Evolutionary conservation across 37 sponge, comb jelly and placozoan species (phyloP).

Genomic region (Ianthella basta): DNA sequence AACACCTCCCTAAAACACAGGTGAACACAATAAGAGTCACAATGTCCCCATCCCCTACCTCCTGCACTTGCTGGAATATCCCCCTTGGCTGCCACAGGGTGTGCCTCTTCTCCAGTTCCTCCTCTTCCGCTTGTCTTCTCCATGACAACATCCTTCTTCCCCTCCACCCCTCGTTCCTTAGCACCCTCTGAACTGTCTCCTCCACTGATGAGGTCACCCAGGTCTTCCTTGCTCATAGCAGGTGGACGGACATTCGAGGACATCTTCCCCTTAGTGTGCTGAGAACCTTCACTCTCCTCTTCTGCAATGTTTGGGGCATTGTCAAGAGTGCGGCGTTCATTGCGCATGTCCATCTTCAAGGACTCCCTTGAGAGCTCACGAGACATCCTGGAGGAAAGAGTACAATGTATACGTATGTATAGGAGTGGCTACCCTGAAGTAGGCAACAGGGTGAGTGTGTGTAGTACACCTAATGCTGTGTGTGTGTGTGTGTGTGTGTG

Average conservation of each 20-base stretch:
- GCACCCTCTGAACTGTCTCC: too few species aligned
- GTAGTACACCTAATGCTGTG: too few species aligned
- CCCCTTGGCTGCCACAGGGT: background rate
- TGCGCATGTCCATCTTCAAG: constrained; percentile 20
- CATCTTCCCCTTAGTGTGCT: too few species aligned
- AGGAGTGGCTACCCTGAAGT: background rate
- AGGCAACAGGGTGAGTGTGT: too few species aligned
- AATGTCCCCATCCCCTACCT: too few species aligned
- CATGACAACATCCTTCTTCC: background rate
- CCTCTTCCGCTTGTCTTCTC: background rate
- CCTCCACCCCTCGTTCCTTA: too few species aligned
- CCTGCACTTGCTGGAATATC: background rate
- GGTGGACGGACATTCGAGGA: too few species aligned
- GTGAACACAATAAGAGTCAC: too few species aligned
- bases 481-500: too few species aligned
- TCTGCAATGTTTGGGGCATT: constrained; percentile 21
- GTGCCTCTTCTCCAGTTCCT: background rate
- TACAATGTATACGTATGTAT: background rate
- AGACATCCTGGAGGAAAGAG: background rate
- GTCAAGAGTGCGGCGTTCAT: background rate
- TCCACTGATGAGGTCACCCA: too few species aligned
- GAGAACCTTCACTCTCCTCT: background rate
- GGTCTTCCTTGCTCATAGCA: too few species aligned
- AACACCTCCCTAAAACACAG: too few species aligned
- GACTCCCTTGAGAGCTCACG: constrained; percentile 17